Conservation (phyloP, 2,888 invertebrate species). For the Rhingia campestris region DNA sequence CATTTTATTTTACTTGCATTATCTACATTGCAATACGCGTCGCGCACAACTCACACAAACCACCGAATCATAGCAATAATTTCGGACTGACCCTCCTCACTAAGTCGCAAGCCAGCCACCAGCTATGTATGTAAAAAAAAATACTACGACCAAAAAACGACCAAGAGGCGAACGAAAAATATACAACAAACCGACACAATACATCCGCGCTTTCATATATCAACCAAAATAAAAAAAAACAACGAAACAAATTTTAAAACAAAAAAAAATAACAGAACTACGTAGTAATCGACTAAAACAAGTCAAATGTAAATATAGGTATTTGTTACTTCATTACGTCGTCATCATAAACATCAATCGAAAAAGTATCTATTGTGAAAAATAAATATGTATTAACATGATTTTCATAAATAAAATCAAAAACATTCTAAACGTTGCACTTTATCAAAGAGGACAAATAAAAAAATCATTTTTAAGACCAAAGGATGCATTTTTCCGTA, state of each 20-base stretch:
- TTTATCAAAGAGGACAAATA: background rate
- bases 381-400: background rate
- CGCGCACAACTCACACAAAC: conserved; percentile 52
- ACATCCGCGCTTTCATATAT: conserved; percentile 60
- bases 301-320: conserved; percentile 54
- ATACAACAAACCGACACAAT: conserved; percentile 52
- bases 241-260: conserved; percentile 1
- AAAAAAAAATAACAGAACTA: conserved; percentile 33
- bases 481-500: conserved; percentile 5
- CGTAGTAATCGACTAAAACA: conserved; percentile 25
- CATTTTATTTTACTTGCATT: conserved; percentile 24
- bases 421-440: conserved; percentile 10
- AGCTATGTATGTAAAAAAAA: conserved; percentile 30
- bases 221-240: conserved; percentile 47
- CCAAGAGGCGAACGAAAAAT: conserved; percentile 36
- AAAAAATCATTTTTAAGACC: conserved; percentile 4
- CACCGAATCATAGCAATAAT: conserved; percentile 62
- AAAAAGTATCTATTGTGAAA: conserved; percentile 34
- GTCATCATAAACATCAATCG: conserved; percentile 36
- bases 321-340: conserved; percentile 46
- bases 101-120: conserved; percentile 52
- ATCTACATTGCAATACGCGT: conserved; percentile 38
- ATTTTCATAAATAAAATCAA: conserved; percentile 24
- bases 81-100: conserved; percentile 70
- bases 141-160: conserved; percentile 53